phyloP scores from a whole-genome alignment of 2,113 vertebrate genomes.

The Platycercus adscitus region DNA sequence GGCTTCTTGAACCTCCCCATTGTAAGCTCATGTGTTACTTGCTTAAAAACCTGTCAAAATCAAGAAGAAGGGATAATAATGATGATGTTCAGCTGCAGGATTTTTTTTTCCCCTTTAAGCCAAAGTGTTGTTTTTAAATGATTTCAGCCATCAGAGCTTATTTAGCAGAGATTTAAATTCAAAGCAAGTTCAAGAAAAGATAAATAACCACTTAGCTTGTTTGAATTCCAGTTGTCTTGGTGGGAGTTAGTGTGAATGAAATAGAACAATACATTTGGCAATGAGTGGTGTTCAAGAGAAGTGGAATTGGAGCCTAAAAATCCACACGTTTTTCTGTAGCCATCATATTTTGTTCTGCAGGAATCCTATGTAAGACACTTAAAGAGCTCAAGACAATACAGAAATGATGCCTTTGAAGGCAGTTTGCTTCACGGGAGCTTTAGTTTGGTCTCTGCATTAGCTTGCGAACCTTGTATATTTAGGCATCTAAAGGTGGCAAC shows the following conservation, averaged over 20 bases:
- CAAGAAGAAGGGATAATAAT: background rate
- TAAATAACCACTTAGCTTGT: background rate
- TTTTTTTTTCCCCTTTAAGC: background rate
- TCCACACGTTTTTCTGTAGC: accelerated
- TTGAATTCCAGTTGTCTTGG: background rate
- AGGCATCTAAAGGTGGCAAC: background rate
- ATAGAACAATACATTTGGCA: background rate
- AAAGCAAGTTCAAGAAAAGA: background rate
- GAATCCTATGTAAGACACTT: background rate
- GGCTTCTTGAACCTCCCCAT: slow-evolving; percentile 4
- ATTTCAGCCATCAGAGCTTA: slow-evolving; percentile 4
- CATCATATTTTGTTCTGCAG: background rate
- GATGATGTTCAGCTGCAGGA: background rate
- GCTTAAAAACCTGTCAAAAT: slow-evolving; percentile 25
- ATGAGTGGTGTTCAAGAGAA: background rate
- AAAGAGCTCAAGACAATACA: background rate
- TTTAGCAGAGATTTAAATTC: slow-evolving; percentile 2
- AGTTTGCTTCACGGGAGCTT: background rate
- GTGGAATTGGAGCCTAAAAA: background rate
- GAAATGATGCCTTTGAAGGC: background rate
- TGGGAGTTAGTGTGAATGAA: background rate
- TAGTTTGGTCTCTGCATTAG: background rate
- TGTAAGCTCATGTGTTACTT: background rate
- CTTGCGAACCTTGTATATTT: background rate
- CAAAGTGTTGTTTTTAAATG: background rate